Evolutionary conservation across 2,888 invertebrate genomes (phyloP), one percentile per base, ranked within the genome.

Genomic region (Lacanobia wlatinum): DNA sequence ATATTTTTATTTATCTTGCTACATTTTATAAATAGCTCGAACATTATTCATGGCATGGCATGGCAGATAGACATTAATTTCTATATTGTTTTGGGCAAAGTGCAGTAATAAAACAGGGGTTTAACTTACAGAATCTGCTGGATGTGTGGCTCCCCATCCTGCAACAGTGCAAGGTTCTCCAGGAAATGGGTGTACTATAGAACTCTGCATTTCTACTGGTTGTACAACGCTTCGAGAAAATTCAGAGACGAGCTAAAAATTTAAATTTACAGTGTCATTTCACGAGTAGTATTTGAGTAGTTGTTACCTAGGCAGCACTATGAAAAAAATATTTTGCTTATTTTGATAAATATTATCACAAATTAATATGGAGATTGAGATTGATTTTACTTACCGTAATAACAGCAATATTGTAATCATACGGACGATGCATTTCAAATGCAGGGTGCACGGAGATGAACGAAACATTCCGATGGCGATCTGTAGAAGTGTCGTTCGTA

Each of bases 391-490:
- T 55, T 38, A 76, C 76, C 5, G 76, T 61, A 38, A 76, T 70
- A 56, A 76, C 50, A 21, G 76, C 76, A 55, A 76, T 70, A 56
- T 76, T 76, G 21, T 76, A 28, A 8, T 18, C 1, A 64, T 18
- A 55, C 14, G 69, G 69, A 23, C 23, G 16, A 10, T 7, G 28
- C 12, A 18, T 60, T 23, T 59, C 46, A 34, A 21, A 76, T 8
- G 18, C 70, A 0, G 88, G 88, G 48, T 90, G 89, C 0, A 86
- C 58, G 1, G 85, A 85, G 52, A 84, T 81, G 58, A 85, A 87
- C 3, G 85, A 78, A 7, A 90, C 80, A 8, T 3, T 52, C 23
- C 90, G 82, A 23, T 87, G n/a, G 23, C 84, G 80, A 2, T 87
- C 85, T 10, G 58, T 40, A 3, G 69, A 55, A 23, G 60, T 73